A percentile compares a stretch with the other conserved stretches of the same genome.
Evolutionary conservation across 2,888 invertebrate genomes (phyloP).

Genomic region (Seira ritae): DNA sequence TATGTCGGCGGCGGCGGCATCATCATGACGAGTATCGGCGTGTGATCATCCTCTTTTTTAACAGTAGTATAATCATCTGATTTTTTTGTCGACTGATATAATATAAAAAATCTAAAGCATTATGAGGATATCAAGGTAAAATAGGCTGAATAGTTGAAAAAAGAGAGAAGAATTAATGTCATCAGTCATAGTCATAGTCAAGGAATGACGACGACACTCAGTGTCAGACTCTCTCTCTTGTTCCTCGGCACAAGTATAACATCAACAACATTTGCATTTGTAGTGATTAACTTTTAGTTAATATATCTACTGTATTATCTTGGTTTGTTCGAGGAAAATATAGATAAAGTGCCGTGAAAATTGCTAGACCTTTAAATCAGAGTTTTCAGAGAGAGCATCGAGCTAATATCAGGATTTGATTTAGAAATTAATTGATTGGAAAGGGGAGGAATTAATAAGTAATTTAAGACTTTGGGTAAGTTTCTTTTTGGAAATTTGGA

Average conservation of each 20-base stretch:
- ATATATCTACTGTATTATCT: too few relatives aligned
- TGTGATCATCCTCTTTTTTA: background rate
- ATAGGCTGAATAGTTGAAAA: background rate
- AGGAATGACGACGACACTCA: background rate
- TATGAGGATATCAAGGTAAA: conserved; percentile 12
- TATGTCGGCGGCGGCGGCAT: background rate
- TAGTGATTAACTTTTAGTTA: background rate
- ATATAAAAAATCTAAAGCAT: conserved; percentile 8
- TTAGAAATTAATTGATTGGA: too few relatives aligned
- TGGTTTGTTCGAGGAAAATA: background rate
- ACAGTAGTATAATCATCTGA: background rate
- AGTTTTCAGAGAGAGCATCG: too few relatives aligned
- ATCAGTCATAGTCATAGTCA: background rate
- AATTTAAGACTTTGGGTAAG: too few relatives aligned
- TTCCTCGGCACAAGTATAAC: background rate
- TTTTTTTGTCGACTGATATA: background rate
- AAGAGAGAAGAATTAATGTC: conserved; percentile 1
- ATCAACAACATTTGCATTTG: background rate
- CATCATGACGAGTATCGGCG: conserved; percentile 1
- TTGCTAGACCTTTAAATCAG: too few relatives aligned
- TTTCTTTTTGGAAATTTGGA: too few relatives aligned
- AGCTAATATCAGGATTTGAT: too few relatives aligned
- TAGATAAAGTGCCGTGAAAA: background rate
- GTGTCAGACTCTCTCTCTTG: background rate
- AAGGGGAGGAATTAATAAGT: too few relatives aligned